Evolutionary conservation across 2,888 invertebrate species (phyloP).

Genomic region (Protonemura montana): DNA sequence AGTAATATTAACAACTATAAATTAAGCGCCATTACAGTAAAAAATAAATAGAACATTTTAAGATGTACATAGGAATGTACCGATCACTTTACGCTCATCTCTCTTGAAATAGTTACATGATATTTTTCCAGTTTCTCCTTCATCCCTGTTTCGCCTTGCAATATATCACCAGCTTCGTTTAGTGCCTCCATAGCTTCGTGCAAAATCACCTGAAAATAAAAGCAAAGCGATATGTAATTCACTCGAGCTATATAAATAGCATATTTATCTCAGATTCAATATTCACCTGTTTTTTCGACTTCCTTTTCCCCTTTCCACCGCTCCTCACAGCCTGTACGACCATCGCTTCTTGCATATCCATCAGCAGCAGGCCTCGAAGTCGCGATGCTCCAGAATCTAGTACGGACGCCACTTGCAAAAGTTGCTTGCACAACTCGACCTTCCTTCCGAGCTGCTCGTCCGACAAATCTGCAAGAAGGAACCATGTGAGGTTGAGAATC

Average conservation of each 20-base stretch:
- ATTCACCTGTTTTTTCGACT: conserved; percentile 24
- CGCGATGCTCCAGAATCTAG: conserved; percentile 72
- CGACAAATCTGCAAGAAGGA: conserved; percentile 62
- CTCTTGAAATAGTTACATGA: neutral
- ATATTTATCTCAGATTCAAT: neutral
- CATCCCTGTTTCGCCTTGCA: conserved; percentile 69
- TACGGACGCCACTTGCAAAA: conserved; percentile 69
- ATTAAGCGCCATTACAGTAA: neutral
- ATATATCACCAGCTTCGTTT: conserved; percentile 68
- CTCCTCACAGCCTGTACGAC: conserved; percentile 67
- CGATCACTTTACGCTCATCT: neutral
- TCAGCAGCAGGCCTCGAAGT: conserved; percentile 69
- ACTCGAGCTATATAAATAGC: too few species aligned
- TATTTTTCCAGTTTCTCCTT: conserved; percentile 61
- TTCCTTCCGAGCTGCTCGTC: conserved; percentile 67
- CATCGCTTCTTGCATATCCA: conserved; percentile 71
- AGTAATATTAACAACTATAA: too few species aligned
- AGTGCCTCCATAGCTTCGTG: conserved; percentile 65
- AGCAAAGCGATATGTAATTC: neutral
- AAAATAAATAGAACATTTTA: too few species aligned
- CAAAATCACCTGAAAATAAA: conserved; percentile 62
- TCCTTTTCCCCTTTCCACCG: conserved; percentile 59
- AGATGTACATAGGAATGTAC: too few species aligned
- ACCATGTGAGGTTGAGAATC: conserved; percentile 46
- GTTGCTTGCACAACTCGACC: conserved; percentile 70